Evolutionary conservation across 2,797 vertebrate species (phyloP), one percentile per base, ranked within the genome.

Genomic region (Eurystomus glaucurus): DNA sequence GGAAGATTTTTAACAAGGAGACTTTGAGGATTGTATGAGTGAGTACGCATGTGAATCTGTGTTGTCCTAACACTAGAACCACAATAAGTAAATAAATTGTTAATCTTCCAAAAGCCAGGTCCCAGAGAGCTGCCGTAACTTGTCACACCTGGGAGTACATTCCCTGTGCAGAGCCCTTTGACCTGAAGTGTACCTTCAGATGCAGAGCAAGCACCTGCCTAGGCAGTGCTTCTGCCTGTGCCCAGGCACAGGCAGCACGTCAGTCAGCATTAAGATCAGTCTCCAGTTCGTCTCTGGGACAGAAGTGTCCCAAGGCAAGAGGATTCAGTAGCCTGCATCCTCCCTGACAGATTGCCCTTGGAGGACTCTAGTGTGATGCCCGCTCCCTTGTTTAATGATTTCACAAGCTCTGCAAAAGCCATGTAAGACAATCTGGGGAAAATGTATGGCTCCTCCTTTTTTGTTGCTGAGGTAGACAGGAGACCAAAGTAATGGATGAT

Each of bases 181-280:
- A 31, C 19, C 55, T 2, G 4, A 28, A 2, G 9, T 0, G 10
- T 6, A 14, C 2, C 19, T 35, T 13, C 48, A 33, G 61, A 4
- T 0, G 14, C 6, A 39, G 9, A 26, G 22, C 31, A 7, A 31
- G 70, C 19, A 22, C 31, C 50, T 76, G 57, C 57, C 9, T 2
- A 10, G 39, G 20, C 9, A 16, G 31, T 1, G 23, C 48, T 26
- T 2, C 54, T 45, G 29, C 55, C 35, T 25, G 51, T 2, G 3
- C 60, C 20, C 20, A 12, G 57, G 35, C 51, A 3, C 0, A 7
- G 7, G 54, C 12, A 19, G 66, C 22, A 18, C 0, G 0, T 13
- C 28, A 1, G 1, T 8, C 43, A 4, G 43, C 10, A 0, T 28
- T 14, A 23, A 1, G 0, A 11, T 7, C 78, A 9, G 50, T 31